Base-by-base conservation (phyloP, 2,797 vertebrate species). In the Liparis tanakae region DNA sequence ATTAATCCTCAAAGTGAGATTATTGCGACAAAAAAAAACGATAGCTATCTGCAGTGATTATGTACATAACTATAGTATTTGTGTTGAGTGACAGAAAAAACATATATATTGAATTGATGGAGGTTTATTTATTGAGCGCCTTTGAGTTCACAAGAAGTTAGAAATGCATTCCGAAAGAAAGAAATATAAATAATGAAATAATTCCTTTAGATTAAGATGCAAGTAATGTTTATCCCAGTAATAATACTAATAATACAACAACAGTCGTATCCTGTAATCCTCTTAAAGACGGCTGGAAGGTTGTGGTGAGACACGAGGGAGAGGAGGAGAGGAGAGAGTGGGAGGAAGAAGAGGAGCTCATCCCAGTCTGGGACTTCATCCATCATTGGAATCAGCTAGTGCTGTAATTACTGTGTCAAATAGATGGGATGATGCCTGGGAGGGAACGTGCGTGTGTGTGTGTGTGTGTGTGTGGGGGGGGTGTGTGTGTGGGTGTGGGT, bases 341-440 rank as follows among this genome's bases (percentile, higher is more conserved):
- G 86, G 88, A 83, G 84, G 81, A 82, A 85, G 79, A 67, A 84
- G 88, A 74, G 67, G 68, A 82, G 87, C 82, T 86, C 90, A 92
- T 94, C 94, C 94, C 94, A 93, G 91, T 81, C 88, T 88, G 94
- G 93, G 94, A 94, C 91, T 94, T 94, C 94, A 95, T 95, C 94
- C 94, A 95, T 96, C 95, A 95, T 91, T 92, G 88, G 94, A 95
- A 95, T 95, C 94, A 95, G 93, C 87, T 90, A 95, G 94, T 93
- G 94, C 94, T 95, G 94, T 96, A 95, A 96, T 96, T 95, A 95
- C 94, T 95, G 93, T 96, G 94, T 96, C 94, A 95, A 94, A 90
- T 93, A 94, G 93, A 95, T 94, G 91, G 90, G 92, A 93, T 81
- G 88, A 89, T 94, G 94, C 94, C 94, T 94, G 87, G 88, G 89